Percentiles rank a stretch among this genome's conserved stretches.
Evolutionary conservation across 2,113 vertebrate species (phyloP).

Genomic region (Delphinus delphis): DNA sequence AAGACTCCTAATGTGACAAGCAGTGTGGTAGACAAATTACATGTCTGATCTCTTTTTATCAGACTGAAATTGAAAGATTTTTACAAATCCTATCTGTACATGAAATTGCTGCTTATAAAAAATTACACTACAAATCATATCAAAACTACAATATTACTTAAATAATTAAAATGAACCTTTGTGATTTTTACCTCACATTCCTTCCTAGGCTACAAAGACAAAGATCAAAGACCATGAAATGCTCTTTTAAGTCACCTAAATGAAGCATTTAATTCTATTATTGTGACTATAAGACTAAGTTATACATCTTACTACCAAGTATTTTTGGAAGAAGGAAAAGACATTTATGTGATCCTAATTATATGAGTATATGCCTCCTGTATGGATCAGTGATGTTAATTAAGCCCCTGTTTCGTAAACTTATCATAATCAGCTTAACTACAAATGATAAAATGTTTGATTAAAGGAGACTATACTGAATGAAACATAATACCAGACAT

Average conservation of each 20-base stretch:
- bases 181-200: background rate
- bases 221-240: background rate
- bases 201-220: background rate
- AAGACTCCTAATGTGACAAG: background rate
- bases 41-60: background rate
- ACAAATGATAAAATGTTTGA: slow-evolving; percentile 68
- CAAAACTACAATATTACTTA: background rate
- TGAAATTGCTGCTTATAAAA: slow-evolving; percentile 34
- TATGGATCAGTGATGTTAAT: slow-evolving; percentile 68
- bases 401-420: slow-evolving; percentile 71
- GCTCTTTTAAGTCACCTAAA: background rate
- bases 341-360: slow-evolving; percentile 49
- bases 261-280: slow-evolving; percentile 48
- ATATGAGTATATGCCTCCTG: slow-evolving; percentile 56
- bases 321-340: slow-evolving; percentile 56
- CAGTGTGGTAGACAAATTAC: background rate
- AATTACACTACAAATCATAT: slow-evolving; percentile 11
- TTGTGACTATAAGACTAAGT: slow-evolving; percentile 26
- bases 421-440: slow-evolving; percentile 67
- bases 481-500: background rate
- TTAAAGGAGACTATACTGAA: slow-evolving; percentile 55
- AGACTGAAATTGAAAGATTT: background rate
- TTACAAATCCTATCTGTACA: background rate
- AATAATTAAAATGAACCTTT: slow-evolving; percentile 26
- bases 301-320: background rate